These are phyloP conservation scores for Polyommatus iphigenia DNA, from an alignment of 2,888 invertebrate species.

Conservation along the genomic window DNA sequence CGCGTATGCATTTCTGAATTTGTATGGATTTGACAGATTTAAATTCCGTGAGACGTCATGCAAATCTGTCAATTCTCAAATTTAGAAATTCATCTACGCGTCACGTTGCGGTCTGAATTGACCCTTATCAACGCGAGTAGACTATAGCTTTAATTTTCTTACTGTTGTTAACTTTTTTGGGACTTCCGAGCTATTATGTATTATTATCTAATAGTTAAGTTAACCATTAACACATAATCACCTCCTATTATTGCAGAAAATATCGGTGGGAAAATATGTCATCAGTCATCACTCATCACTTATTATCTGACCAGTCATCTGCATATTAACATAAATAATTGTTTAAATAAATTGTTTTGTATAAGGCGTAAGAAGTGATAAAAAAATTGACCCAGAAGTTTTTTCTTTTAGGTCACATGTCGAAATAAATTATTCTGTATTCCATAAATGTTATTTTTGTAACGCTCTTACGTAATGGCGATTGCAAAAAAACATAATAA, in stretches of 20 bases:
- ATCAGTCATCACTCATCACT: not conserved
- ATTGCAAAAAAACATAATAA: not conserved
- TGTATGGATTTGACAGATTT: too few species aligned
- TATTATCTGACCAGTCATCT: not conserved
- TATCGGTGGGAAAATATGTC: not conserved
- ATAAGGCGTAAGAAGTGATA: conserved; percentile 5
- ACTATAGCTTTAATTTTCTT: not conserved
- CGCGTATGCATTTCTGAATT: too few species aligned
- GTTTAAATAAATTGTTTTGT: not conserved
- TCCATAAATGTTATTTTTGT: conserved; percentile 25
- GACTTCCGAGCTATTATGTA: not conserved
- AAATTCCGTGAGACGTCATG: too few species aligned
- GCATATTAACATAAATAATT: not conserved
- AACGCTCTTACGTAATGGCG: conserved; percentile 13
- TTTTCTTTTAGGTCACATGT: conserved; percentile 22
- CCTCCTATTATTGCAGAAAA: not conserved
- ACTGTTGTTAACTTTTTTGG: not conserved
- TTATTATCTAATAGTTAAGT: not conserved
- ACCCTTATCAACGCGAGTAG: not conserved
- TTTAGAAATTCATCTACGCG: too few species aligned
- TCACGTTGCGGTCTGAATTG: too few species aligned
- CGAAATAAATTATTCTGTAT: conserved; percentile 26
- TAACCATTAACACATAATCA: not conserved
- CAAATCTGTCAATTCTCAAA: too few species aligned
- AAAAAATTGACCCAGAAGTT: conserved; percentile 23